phyloP scores from a whole-genome alignment of 2,113 vertebrate genomes.

The Ceyx cyanopectus region DNA sequence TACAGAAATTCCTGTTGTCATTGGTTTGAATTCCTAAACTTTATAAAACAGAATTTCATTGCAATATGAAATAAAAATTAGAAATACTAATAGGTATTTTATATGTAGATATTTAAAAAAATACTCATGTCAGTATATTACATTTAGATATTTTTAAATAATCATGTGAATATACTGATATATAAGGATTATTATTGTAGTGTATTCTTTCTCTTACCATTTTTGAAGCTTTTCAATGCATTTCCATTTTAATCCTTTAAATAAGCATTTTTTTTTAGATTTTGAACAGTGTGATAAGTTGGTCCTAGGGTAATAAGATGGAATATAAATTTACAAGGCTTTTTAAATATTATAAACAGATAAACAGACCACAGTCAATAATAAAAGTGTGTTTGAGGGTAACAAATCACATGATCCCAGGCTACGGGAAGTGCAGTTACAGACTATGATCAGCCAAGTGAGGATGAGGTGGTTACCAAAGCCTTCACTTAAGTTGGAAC shows the following conservation, averaged over 20 bases:
- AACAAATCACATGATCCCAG: neutral
- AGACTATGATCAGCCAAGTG: neutral
- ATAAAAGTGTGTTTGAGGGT: neutral
- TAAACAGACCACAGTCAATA: neutral
- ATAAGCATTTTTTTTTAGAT: neutral
- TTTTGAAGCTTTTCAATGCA: neutral
- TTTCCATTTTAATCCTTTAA: neutral
- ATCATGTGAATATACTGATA: neutral
- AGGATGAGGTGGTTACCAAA: no score
- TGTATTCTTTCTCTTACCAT: neutral
- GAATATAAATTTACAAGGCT: neutral
- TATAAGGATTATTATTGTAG: fast-evolving
- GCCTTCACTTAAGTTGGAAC: neutral
- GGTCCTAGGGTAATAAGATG: neutral
- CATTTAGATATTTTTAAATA: fast-evolving
- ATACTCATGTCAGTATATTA: no score
- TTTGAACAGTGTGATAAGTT: neutral
- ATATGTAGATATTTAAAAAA: neutral
- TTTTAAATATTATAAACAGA: neutral
- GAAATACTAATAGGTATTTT: neutral
- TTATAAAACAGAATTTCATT: neutral
- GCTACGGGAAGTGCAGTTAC: neutral
- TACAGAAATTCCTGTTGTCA: neutral
- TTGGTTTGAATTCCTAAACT: neutral
- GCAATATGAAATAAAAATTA: neutral